These are phyloP conservation scores for Pogonognathellus flavescens DNA, from an alignment of 1,140 invertebrate species.

Conservation along the genomic window DNA sequence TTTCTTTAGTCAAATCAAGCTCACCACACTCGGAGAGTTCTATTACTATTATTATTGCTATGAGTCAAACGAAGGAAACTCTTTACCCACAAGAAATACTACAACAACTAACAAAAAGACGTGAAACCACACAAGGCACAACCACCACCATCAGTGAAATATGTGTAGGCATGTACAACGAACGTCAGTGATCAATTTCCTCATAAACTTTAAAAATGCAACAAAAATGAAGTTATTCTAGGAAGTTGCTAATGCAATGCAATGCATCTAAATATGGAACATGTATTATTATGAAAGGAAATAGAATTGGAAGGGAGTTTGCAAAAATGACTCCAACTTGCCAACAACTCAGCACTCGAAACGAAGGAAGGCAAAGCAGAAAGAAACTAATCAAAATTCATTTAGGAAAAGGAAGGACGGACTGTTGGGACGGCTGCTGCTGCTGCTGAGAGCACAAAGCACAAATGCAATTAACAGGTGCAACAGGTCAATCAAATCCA, in stretches of 20 bases:
- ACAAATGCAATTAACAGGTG: not conserved
- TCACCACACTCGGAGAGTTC: not conserved
- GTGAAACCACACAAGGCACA: conserved; percentile 15
- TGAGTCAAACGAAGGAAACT: not conserved
- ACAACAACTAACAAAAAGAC: conserved; percentile 35
- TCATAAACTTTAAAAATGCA: no score
- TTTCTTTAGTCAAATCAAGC: conserved; percentile 52
- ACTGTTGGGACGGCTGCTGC: not conserved
- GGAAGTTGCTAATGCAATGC: not conserved
- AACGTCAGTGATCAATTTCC: conserved; percentile 27
- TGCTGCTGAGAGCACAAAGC: not conserved
- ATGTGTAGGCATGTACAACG: no score
- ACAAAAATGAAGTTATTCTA: conserved; percentile 1
- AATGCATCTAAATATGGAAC: not conserved
- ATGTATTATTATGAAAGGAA: not conserved
- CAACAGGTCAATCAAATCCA: conserved; percentile 42
- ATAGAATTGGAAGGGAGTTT: no score
- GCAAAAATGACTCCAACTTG: no score
- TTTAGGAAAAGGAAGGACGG: no score
- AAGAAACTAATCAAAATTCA: no score
- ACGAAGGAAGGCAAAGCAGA: no score
- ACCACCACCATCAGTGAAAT: not conserved
- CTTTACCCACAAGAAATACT: not conserved
- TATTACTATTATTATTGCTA: no score
- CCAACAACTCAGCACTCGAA: no score